A percentile compares a stretch with the other conserved stretches of the same genome.
Conservation (phyloP, 2,113 vertebrate species). For the Candoia aspera region DNA sequence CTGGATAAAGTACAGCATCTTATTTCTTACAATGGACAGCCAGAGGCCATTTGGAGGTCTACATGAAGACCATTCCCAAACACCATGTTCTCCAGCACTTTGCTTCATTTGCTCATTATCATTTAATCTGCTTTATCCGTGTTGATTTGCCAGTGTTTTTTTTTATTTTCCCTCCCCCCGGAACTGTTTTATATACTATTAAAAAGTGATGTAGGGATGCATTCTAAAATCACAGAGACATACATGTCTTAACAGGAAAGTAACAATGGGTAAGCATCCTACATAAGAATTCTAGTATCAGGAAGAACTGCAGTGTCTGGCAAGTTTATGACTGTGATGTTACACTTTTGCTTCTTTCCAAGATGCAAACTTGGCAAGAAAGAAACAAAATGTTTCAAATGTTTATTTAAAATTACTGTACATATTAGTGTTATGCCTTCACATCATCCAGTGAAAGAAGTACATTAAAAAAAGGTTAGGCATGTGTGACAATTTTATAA, state of each 20-base stretch:
- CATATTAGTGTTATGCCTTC: neutral
- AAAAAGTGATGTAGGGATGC: neutral
- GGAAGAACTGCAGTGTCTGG: neutral
- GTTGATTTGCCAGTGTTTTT: neutral
- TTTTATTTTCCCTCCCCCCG: neutral
- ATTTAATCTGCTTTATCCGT: neutral
- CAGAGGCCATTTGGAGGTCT: neutral
- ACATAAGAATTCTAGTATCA: neutral
- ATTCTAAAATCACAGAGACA: neutral
- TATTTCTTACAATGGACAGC: neutral
- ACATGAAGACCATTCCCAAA: neutral
- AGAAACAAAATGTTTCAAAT: neutral
- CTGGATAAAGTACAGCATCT: neutral
- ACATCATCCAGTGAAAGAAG: neutral
- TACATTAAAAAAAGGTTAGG: neutral
- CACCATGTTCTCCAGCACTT: neutral
- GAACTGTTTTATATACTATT: neutral
- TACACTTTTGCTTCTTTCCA: neutral
- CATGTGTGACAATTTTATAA: neutral
- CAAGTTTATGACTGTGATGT: neutral
- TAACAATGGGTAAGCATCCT: neutral
- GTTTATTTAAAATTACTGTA: neutral
- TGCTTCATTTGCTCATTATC: neutral
- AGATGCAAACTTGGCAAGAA: conserved; percentile 1
- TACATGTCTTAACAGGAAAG: neutral